phyloP scores from a whole-genome alignment of 2,888 invertebrate genomes.

The Microctonus aethiopoides region DNA sequence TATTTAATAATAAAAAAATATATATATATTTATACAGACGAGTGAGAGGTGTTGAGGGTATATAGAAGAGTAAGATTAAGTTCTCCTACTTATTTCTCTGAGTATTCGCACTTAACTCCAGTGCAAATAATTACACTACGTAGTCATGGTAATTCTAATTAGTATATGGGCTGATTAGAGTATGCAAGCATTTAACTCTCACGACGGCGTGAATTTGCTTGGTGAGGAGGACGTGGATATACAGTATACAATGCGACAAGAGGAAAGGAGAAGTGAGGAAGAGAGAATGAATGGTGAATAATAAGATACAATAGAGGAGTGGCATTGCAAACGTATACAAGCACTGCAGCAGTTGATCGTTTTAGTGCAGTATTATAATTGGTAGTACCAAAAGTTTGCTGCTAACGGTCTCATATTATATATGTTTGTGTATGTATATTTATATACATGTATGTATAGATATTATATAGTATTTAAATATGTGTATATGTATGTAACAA shows the following conservation, averaged over 20 bases:
- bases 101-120: conserved; percentile 27
- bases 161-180: conserved; percentile 44
- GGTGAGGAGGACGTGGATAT: neutral
- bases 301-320: neutral
- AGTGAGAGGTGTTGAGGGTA: neutral
- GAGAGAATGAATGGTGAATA: neutral
- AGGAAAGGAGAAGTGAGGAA: neutral
- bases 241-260: too few relatives aligned
- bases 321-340: neutral
- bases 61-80: conserved; percentile 29
- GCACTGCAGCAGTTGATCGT: neutral
- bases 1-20: too few relatives aligned
- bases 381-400: neutral
- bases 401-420: neutral
- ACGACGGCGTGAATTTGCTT: conserved; percentile 25
- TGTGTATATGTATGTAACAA: too few relatives aligned
- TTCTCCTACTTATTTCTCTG: conserved; percentile 29
- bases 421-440: neutral
- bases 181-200: conserved; percentile 42
- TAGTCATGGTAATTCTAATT: conserved; percentile 39
- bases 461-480: too few relatives aligned
- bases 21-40: too few relatives aligned
- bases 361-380: conserved; percentile 4
- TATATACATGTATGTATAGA: too few relatives aligned
- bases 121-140: conserved; percentile 33